Evolutionary conservation across 2,888 invertebrate genomes (phyloP).

Genomic region (Lasioglossum pauxillum): DNA sequence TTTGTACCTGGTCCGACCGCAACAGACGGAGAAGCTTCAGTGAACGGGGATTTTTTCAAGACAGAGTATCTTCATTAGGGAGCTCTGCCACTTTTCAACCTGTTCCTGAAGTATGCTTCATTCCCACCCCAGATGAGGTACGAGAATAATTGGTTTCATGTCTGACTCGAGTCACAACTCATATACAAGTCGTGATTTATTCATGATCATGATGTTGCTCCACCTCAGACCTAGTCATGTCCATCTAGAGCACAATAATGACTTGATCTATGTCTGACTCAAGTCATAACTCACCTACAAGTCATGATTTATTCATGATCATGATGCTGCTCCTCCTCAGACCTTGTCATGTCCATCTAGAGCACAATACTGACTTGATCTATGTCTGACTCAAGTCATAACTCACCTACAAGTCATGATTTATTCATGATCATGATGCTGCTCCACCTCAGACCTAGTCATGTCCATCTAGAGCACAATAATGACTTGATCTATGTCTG

Average conservation of each 20-base stretch:
- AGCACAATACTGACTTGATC: background rate
- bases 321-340: too few relatives aligned
- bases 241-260: background rate
- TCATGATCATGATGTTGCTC: background rate
- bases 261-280: background rate
- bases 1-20: conserved; percentile 3
- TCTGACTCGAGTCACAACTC: background rate
- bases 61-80: background rate
- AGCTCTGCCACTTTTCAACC: background rate
- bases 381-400: background rate
- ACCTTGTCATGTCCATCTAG: too few relatives aligned
- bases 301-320: background rate
- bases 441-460: too few relatives aligned
- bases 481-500: too few relatives aligned
- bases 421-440: too few relatives aligned
- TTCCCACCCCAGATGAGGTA: background rate
- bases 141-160: background rate
- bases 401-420: background rate
- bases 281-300: background rate
- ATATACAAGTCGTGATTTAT: background rate
- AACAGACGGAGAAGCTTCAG: background rate
- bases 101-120: background rate
- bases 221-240: too few relatives aligned
- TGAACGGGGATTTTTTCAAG: background rate
- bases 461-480: too few relatives aligned